A percentile compares a stretch with the other conserved stretches of the same genome.
Evolutionary conservation across 2,113 vertebrate species (phyloP).

Genomic region (Typhlomys cinereus): DNA sequence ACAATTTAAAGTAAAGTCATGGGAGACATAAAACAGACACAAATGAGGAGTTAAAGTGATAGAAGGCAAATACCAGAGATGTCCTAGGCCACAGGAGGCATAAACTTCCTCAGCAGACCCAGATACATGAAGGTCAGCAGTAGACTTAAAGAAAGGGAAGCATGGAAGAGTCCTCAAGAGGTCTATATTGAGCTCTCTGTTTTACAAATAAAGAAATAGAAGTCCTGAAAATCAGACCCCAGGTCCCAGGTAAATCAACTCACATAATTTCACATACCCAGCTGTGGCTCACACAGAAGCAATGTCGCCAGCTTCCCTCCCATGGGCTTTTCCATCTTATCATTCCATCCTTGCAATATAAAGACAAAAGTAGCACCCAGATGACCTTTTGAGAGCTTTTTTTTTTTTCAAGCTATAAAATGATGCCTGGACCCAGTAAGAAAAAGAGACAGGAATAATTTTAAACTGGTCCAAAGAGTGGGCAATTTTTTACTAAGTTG

Average conservation of each 20-base stretch:
- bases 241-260: background rate
- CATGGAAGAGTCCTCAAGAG: background rate
- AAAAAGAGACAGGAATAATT: background rate
- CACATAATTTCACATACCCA: background rate
- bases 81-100: background rate
- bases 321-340: background rate
- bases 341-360: background rate
- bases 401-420: background rate
- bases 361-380: background rate
- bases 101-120: background rate
- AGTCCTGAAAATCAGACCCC: background rate
- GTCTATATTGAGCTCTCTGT: background rate
- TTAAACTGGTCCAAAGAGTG: background rate
- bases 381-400: background rate
- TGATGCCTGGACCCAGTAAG: background rate
- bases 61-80: slow-evolving; percentile 46
- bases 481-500: background rate
- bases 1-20: slow-evolving; percentile 61
- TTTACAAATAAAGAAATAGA: slow-evolving; percentile 40
- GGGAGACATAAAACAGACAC: background rate
- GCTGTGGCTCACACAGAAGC: background rate
- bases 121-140: slow-evolving; percentile 1
- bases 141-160: background rate
- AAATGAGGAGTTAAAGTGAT: slow-evolving; percentile 12
- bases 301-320: background rate